Conservation (phyloP, 2,888 invertebrate genomes). For the Drosophila leonis region DNA sequence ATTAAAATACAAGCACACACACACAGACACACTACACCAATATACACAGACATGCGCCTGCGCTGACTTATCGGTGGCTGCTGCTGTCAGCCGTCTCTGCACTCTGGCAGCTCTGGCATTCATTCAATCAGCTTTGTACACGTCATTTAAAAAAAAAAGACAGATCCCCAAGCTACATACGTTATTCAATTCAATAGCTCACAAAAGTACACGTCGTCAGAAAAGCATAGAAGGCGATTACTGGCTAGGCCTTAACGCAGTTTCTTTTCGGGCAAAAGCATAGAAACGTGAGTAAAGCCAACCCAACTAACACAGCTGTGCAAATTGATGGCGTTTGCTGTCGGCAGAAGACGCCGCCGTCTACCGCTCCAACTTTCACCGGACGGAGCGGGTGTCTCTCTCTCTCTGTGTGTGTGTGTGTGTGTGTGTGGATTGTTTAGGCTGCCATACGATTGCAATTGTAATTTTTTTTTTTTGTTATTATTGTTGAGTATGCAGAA, state of each 20-base stretch:
- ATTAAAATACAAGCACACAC: constrained; percentile 10
- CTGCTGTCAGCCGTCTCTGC: constrained; percentile 13
- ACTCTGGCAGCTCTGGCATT: constrained; percentile 15
- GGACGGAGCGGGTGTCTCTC: constrained; percentile 5
- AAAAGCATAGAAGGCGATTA: constrained; percentile 20
- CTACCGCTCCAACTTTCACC: constrained; percentile 62
- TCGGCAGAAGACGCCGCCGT: constrained; percentile 32
- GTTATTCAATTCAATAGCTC: constrained; percentile 17
- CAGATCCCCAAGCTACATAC: constrained; percentile 38
- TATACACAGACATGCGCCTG: constrained; percentile 51
- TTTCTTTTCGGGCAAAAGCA: constrained; percentile 2
- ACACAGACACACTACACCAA: not conserved
- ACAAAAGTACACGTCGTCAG: constrained; percentile 77
- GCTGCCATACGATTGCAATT: constrained; percentile 11
- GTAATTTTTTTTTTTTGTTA: constrained; percentile 6
- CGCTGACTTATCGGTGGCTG: constrained; percentile 50
- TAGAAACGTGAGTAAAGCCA: constrained; percentile 16
- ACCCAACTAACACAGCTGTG: constrained; percentile 47
- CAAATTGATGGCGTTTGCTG: constrained; percentile 33
- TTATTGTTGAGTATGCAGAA: constrained; percentile 34
- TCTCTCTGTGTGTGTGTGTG: constrained; percentile 5
- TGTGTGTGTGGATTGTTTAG: constrained; percentile 7
- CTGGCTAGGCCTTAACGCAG: not conserved
- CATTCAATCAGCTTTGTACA: constrained; percentile 74
- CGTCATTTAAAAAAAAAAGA: constrained; percentile 58